Base-by-base conservation (phyloP, 30 jellyfish, hydroid and myxozoan species). In the Aurelia sp. region DNA sequence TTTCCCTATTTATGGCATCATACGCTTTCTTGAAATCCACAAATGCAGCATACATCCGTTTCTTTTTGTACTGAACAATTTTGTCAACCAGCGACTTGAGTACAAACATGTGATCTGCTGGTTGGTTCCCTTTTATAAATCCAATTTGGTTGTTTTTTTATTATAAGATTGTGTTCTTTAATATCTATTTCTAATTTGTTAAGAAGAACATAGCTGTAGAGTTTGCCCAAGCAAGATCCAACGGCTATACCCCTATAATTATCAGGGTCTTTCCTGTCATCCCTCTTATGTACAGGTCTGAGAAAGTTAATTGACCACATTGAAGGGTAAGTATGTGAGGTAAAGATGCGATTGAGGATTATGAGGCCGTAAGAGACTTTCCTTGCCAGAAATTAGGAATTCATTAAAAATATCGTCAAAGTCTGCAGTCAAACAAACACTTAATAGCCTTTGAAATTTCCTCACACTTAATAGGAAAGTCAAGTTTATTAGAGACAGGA, bases 161-260 rank as follows among this genome's bases (percentile, higher is more conserved):
- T n/a, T 55, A 40, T 58, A 67, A 58, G 80, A 67, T 22, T 58
- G 17, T n/a, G n/a, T n/a, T n/a, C n/a, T n/a, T n/a, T n/a, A n/a
- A n/a, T n/a, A n/a, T n/a, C n/a, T n/a, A n/a, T n/a, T n/a, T n/a
- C n/a, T n/a, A n/a, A n/a, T n/a, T n/a, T n/a, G n/a, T n/a, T n/a
- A n/a, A n/a, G n/a, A n/a, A n/a, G n/a, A n/a, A 33, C 21, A n/a
- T n/a, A n/a, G n/a, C n/a, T n/a, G n/a, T n/a, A n/a, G n/a, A n/a
- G n/a, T n/a, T n/a, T n/a, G n/a, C n/a, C n/a, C n/a, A n/a, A n/a
- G n/a, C n/a, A n/a, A n/a, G n/a, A n/a, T n/a, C n/a, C n/a, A n/a
- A n/a, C 80, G 9, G 59, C 58, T 67, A 67, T 21, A 7, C 80
- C 58, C 31, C 58, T 30, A 67, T 67, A 67, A 58, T 67, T 67